Evolutionary conservation across 1,140 invertebrate species (phyloP), one percentile per base, ranked within the genome.

Genomic region (Theocolax elegans): DNA sequence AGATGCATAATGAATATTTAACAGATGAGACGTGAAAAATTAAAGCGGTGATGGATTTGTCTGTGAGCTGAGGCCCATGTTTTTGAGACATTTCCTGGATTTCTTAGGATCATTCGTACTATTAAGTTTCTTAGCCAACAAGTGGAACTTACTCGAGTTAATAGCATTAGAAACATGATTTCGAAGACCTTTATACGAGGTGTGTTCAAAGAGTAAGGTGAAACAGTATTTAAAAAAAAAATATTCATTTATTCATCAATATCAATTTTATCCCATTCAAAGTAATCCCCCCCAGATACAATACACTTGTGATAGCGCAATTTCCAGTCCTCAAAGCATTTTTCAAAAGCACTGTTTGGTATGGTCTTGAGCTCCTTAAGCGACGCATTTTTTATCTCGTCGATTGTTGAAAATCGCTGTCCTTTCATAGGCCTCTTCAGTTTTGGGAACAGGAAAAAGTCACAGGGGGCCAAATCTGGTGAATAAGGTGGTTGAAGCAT

Each of bases 291-390:
- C 17, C 51, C 42, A 35, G 53, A 71, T 64, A 69, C 65, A 27
- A 67, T 71, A 42, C 58, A 74, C 67, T 66, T 71, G 13, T 75
- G 23, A 48, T 63, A 71, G 31, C 71, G 65, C n/a, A n/a, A n/a
- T n/a, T n/a, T n/a, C n/a, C n/a, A n/a, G n/a, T n/a, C n/a, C n/a
- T n/a, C n/a, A n/a, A n/a, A n/a, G n/a, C n/a, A n/a, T n/a, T n/a
- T n/a, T n/a, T n/a, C n/a, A n/a, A n/a, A n/a, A n/a, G n/a, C 25
- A 64, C 59, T 62, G 3, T 44, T 62, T 29, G 44, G 3, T n/a
- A 29, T 62, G 17, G 44, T 42, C 29, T 46, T 62, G n/a, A 54
- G 51, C 51, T 54, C 51, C 13, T 31, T 54, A 10, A n/a, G 23
- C 13, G 51, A 54, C 29, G 7, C 51, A 8, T 12, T 23, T 51